Conservation (phyloP, 2,113 vertebrate genomes). For the Phoenicopterus ruber region DNA sequence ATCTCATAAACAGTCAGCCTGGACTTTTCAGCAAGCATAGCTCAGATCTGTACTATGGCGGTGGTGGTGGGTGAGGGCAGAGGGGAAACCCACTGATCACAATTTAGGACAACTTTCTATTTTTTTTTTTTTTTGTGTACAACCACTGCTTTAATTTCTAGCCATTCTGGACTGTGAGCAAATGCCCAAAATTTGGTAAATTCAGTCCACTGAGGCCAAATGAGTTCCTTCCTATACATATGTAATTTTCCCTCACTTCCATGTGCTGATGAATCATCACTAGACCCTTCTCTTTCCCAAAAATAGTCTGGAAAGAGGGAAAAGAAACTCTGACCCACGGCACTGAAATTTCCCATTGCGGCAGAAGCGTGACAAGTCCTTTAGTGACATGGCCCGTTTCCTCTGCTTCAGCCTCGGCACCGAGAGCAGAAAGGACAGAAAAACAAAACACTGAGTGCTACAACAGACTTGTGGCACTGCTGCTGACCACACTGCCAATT, state of each 20-base stretch:
- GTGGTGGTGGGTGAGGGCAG: not conserved
- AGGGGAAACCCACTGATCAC: not conserved
- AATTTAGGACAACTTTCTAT: not conserved
- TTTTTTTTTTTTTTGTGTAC: not conserved
- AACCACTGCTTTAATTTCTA: not conserved
- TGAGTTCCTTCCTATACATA: not conserved
- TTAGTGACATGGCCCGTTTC: not conserved
- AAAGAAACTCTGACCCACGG: not conserved
- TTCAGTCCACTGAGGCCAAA: not conserved
- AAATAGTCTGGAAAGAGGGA: not conserved
- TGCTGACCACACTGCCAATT: not conserved
- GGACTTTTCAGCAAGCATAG: not conserved
- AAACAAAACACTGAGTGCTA: not conserved
- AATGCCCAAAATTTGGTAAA: not conserved
- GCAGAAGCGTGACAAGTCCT: rapidly evolving
- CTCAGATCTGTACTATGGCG: not conserved
- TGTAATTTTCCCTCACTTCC: not conserved
- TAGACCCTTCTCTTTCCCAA: not conserved
- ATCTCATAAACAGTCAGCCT: not conserved
- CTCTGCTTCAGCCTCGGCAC: not conserved
- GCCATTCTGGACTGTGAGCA: not conserved
- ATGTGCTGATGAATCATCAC: slow-evolving; percentile 8
- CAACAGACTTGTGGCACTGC: not conserved
- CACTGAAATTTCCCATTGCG: not conserved
- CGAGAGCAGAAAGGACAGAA: not conserved